Evolutionary conservation across 2,888 invertebrate genomes (phyloP).

Genomic region (Cybosia mesomella): DNA sequence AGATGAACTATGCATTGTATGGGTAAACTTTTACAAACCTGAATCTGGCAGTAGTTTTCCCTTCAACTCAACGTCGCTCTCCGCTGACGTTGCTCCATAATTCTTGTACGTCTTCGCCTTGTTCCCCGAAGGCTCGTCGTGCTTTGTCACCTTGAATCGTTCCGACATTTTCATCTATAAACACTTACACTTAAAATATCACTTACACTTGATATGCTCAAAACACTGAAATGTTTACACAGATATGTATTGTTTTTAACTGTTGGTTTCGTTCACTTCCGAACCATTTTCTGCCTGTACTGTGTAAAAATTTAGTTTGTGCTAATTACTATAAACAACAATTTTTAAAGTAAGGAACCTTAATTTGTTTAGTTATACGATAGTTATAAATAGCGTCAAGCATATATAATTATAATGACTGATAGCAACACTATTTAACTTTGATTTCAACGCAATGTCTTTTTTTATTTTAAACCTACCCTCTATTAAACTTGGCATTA

Average conservation of each 20-base stretch:
- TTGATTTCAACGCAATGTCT: too few relatives aligned
- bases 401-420: background rate
- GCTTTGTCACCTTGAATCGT: constrained; percentile 88
- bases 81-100: constrained; percentile 87
- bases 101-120: constrained; percentile 78
- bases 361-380: background rate
- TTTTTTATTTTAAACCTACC: too few relatives aligned
- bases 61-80: constrained; percentile 77
- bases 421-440: too few relatives aligned
- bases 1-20: background rate
- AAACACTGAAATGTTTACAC: constrained; percentile 42
- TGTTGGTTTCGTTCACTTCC: constrained; percentile 23
- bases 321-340: constrained; percentile 38
- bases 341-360: background rate
- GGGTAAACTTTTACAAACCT: constrained; percentile 59
- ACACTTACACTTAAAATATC: constrained; percentile 40
- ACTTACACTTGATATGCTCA: constrained; percentile 46
- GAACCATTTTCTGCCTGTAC: constrained; percentile 31
- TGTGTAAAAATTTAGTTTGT: background rate
- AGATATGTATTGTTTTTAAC: constrained; percentile 33
- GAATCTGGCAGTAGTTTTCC: constrained; percentile 79
- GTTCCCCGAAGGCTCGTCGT: constrained; percentile 83
- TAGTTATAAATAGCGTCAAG: background rate
- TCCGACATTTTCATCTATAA: constrained; percentile 84
- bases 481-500: too few relatives aligned